Conservation (phyloP, 2,888 invertebrate species). For the Lamellibrachia columna region DNA sequence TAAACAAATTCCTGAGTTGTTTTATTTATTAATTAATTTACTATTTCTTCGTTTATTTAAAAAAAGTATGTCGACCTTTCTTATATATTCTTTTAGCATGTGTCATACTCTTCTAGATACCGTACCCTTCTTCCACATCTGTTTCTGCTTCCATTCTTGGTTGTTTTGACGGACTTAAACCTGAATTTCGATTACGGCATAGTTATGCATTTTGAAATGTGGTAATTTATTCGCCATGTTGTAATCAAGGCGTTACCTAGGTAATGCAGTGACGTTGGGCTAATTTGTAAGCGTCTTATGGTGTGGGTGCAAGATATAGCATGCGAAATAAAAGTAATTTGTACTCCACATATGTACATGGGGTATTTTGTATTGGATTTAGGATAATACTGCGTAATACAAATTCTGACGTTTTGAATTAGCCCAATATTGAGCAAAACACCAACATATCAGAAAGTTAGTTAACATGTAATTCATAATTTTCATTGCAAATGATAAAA, state of each 20-base stretch:
- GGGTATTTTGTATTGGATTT: no score
- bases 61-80: not conserved
- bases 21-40: not conserved
- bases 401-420: not conserved
- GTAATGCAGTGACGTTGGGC: not conserved
- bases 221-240: not conserved
- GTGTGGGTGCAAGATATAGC: not conserved
- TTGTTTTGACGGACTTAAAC: not conserved
- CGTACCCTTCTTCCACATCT: not conserved
- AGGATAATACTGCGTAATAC: no score
- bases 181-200: not conserved
- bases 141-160: not conserved
- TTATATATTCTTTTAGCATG: not conserved
- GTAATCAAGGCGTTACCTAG: not conserved
- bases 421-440: not conserved
- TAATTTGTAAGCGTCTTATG: constrained; percentile 3
- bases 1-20: not conserved
- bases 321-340: no score
- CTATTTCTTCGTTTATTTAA: not conserved
- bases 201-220: not conserved
- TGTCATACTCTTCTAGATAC: not conserved
- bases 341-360: no score
- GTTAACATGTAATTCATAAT: not conserved
- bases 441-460: not conserved
- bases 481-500: not conserved